A percentile compares a stretch with the other conserved stretches of the same genome.
These are phyloP conservation scores for Drosophila kurseongensis DNA, from an alignment of 1,140 invertebrate species.

Conservation along the genomic window DNA sequence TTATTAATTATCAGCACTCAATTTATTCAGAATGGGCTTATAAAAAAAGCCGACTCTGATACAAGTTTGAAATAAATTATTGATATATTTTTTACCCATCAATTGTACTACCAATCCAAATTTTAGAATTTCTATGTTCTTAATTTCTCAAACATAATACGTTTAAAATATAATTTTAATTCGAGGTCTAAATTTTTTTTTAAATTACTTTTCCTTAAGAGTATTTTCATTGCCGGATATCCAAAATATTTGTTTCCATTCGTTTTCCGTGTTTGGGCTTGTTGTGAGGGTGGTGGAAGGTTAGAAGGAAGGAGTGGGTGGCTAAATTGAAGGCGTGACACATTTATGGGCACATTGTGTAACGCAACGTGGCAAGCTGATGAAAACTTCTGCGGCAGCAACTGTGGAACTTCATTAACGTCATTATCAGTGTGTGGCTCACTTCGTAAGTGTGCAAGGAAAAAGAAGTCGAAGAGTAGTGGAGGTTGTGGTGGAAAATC, in stretches of 20 bases:
- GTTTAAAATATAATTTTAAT: too few species aligned
- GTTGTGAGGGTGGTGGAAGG: neutral
- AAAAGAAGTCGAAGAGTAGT: slow-evolving; percentile 1
- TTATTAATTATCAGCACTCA: neutral
- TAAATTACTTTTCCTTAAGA: neutral
- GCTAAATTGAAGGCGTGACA: slow-evolving; percentile 60
- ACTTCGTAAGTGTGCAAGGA: slow-evolving; percentile 2
- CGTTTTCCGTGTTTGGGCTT: neutral
- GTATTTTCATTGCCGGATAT: neutral
- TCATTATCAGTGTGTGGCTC: slow-evolving; percentile 54
- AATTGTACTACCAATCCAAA: too few species aligned
- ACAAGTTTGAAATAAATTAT: too few species aligned
- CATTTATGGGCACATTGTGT: slow-evolving; percentile 74
- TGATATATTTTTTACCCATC: too few species aligned
- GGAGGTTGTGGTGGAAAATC: neutral
- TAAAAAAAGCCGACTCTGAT: too few species aligned
- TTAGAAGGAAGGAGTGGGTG: neutral
- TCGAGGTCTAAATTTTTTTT: too few species aligned
- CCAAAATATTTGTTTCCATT: slow-evolving; percentile 1
- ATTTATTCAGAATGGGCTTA: too few species aligned
- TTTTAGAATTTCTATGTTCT: too few species aligned
- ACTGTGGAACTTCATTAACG: slow-evolving; percentile 69
- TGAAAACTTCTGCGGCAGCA: slow-evolving; percentile 51
- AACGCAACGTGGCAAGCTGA: slow-evolving; percentile 65
- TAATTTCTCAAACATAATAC: too few species aligned